These are phyloP conservation scores for Orthosia incerta DNA, from an alignment of 2,888 invertebrate species.

Conservation along the genomic window DNA sequence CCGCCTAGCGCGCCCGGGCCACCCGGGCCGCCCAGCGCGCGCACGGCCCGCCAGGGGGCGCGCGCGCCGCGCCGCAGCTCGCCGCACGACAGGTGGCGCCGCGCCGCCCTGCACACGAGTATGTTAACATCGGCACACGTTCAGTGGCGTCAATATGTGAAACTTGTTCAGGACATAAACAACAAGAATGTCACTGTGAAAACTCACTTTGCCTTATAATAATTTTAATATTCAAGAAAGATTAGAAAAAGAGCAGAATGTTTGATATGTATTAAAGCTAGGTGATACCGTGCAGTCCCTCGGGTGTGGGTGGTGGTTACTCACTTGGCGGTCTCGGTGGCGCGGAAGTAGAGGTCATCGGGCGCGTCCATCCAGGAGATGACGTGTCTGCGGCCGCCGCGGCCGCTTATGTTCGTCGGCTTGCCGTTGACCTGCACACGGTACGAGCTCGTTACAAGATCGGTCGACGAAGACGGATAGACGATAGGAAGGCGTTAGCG, in stretches of 20 bases:
- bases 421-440: slow-evolving; percentile 93
- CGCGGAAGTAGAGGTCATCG: slow-evolving; percentile 98
- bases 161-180: slow-evolving; percentile 4
- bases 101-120: slow-evolving; percentile 92
- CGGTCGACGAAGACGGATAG: slow-evolving; percentile 26
- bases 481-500: slow-evolving; percentile 22
- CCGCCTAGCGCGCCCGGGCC: slow-evolving; percentile 89
- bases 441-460: slow-evolving; percentile 48
- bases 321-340: slow-evolving; percentile 97
- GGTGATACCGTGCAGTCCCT: slow-evolving; percentile 30
- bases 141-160: neutral
- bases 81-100: slow-evolving; percentile 94
- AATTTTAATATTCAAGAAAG: neutral
- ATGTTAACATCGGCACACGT: neutral
- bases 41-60: slow-evolving; percentile 89
- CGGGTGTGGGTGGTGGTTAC: slow-evolving; percentile 73
- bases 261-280: slow-evolving; percentile 6
- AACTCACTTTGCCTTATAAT: neutral
- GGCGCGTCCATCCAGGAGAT: slow-evolving; percentile 99
- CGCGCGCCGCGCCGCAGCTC: slow-evolving; percentile 87
- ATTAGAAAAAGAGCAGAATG: neutral
- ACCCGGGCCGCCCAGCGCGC: slow-evolving; percentile 90
- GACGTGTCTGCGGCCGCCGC: slow-evolving; percentile 96
- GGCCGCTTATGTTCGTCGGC: slow-evolving; percentile 95
- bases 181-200: neutral